Conservation (phyloP, 2,888 invertebrate species). For the Rugalucina vietnamica region DNA sequence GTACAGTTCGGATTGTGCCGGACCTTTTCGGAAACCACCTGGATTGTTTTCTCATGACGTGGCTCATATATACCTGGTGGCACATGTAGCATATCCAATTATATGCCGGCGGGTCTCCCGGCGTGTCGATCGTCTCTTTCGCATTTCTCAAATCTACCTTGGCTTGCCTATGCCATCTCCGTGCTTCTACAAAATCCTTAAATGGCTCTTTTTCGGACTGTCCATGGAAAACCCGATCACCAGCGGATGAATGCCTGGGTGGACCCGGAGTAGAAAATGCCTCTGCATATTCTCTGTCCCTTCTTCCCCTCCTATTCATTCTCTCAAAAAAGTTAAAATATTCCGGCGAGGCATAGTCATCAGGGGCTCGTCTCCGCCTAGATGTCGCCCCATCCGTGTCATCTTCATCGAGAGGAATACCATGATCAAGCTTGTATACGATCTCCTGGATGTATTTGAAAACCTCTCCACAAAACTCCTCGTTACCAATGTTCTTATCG, state of each 20-base stretch:
- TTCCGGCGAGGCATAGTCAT: background rate
- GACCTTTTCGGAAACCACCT: too few relatives aligned
- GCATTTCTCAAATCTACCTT: conserved; percentile 30
- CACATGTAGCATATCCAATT: conserved; percentile 50
- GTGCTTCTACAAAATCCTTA: background rate
- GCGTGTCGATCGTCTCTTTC: background rate
- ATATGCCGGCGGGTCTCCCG: background rate
- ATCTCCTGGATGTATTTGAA: conserved; percentile 59
- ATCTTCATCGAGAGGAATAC: conserved; percentile 14
- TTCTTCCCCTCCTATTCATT: background rate
- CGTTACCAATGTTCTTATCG: conserved; percentile 58
- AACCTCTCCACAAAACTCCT: conserved; percentile 44
- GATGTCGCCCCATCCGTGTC: background rate
- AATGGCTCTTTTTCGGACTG: background rate
- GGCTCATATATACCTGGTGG: conserved; percentile 52
- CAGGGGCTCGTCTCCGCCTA: background rate
- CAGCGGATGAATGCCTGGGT: background rate
- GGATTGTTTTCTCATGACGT: too few relatives aligned
- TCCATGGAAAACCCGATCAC: background rate
- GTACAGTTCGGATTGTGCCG: too few relatives aligned
- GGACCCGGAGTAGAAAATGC: background rate
- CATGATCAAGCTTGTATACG: conserved; percentile 44
- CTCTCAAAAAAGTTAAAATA: background rate
- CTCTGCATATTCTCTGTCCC: background rate
- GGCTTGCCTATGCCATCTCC: conserved; percentile 35